Percentiles rank a stretch among this genome's conserved stretches.
Conservation (phyloP, 2,797 vertebrate species). For the Rhinophrynus dorsalis region DNA sequence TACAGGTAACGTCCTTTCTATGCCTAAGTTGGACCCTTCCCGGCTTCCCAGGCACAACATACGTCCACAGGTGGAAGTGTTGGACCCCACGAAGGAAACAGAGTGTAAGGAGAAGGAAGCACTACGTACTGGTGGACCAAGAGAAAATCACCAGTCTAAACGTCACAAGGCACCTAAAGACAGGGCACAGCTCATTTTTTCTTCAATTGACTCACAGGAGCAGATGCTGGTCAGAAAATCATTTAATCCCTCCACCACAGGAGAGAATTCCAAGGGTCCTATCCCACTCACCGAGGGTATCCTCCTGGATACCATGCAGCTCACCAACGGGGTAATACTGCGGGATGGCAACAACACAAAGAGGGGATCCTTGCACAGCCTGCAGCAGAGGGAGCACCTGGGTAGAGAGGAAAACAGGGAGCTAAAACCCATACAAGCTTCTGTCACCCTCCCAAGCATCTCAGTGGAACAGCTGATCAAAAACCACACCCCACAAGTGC, state of each 20-base stretch:
- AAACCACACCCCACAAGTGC: neutral
- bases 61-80: slow-evolving; percentile 61
- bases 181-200: neutral
- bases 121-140: neutral
- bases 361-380: neutral
- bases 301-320: slow-evolving; percentile 54
- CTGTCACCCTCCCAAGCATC: slow-evolving; percentile 39
- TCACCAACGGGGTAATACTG: slow-evolving; percentile 68
- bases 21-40: slow-evolving; percentile 45
- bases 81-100: slow-evolving; percentile 26
- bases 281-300: slow-evolving; percentile 44
- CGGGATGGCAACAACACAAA: slow-evolving; percentile 20
- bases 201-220: neutral
- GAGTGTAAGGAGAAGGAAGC: neutral
- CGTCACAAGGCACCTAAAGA: neutral
- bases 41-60: slow-evolving; percentile 54
- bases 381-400: neutral
- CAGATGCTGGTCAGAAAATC: neutral
- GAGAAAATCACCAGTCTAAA: neutral
- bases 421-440: slow-evolving; percentile 56
- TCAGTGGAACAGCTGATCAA: slow-evolving; percentile 45
- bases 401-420: fast-evolving
- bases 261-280: neutral
- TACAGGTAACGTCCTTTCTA: fast-evolving
- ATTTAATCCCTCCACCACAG: neutral